Evolutionary conservation across 2,113 vertebrate genomes (phyloP), one percentile per base, ranked within the genome.

Genomic region (Dipodomys merriami): DNA sequence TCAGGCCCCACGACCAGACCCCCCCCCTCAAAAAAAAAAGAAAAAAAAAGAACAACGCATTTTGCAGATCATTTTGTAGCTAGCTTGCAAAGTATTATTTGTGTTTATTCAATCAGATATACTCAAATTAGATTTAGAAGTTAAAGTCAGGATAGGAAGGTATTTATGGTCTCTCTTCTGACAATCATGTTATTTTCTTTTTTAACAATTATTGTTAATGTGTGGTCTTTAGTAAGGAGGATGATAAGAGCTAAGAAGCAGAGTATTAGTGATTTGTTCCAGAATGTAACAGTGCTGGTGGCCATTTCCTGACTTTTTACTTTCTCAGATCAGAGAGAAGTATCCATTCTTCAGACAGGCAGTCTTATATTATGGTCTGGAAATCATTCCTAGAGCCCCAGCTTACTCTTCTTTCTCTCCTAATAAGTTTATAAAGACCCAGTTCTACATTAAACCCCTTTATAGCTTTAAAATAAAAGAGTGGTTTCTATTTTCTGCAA

Each of bases 401-500:
- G 74, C 22, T 71, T 80, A 69, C 30, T 69, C 68, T 18, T 74
- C 35, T 15, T 64, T 57, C 7, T 33, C 44, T 64, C 18, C 33
- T 39, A 60, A 18, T 18, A 35, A 91, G 30, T 86, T 46, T 44
- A 5, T 23, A 84, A 94, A 64, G 19, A 94, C 27, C n/a, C 12
- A 25, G 5, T 64, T 74, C 69, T 91, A 65, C 23, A 74, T 30
- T 67, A 73, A 90, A 84, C 57, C 6, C 15, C 53, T 20, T 16
- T n/a, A 10, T 91, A 11, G 83, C 9, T 87, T 89, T 78, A 93
- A 91, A 91, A 84, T 46, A 81, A 88, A 5, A 89, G 23, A 76
- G 25, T 33, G n/a, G 39, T 78, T 94, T 93, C 57, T 94, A 46
- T 91, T 92, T 95, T 95, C 71, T 92, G 71, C 49, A 85, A 22